Base-by-base conservation (phyloP, 2,113 vertebrate species). In the Lepisosteus osseus region DNA sequence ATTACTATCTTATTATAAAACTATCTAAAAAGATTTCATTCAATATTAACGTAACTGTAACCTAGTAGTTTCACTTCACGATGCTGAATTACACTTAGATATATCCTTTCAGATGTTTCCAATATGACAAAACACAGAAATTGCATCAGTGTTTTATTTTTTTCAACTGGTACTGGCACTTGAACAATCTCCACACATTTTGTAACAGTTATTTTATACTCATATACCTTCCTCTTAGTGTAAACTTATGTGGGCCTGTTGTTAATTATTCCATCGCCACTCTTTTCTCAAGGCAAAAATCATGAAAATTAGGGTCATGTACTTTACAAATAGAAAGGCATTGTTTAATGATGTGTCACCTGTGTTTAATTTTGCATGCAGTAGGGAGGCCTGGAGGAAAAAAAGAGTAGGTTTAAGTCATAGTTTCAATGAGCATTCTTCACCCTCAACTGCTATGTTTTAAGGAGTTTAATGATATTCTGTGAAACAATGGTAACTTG, bases 231-330 rank as follows among this genome's bases (percentile, higher is more conserved):
- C 9, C 47, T 51, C n/a, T n/a, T 59, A 59, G 76, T 76, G 80
- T 77, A 61, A 70, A 67, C 70, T 59, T 74, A 68, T 66, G 71
- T 68, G 72, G 69, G 73, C 66, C 69, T 80, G 61, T 62, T 74
- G 78, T 82, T 84, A 82, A 84, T 84, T 84, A 80, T 74, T 77
- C 73, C 68, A 71, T 75, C 76, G 80, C 66, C 80, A 80, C 73
- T 76, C 78, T 71, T 80, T 80, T 74, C 76, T 73, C 71, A 69
- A 72, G 73, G 78, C 77, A 82, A 77, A 84, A 76, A 78, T 78
- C 71, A 76, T 69, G 75, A 72, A 72, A 84, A 84, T 80, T 69
- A 76, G 74, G 80, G 78, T 77, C 80, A 77, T 71, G 73, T 76
- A 71, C 76, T 72, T 72, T 72, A 69, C 74, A 61, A 70, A 65